Base-by-base conservation (phyloP, 37 sponge, comb jelly and placozoan species). In the Ianthella basta region DNA sequence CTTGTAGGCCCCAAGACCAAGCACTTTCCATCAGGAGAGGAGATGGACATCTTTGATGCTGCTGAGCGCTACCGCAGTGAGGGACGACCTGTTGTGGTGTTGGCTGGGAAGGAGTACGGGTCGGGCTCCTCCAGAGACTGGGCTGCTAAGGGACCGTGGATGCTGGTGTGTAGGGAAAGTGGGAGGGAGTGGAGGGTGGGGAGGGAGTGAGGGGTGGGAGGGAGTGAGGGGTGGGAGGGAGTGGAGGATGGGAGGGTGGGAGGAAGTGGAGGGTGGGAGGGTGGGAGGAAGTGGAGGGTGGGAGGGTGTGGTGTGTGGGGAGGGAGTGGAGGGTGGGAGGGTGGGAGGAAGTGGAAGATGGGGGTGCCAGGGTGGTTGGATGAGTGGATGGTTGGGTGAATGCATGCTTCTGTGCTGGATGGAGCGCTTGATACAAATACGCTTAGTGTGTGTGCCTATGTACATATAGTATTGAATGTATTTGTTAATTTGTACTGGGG, bases 71-170 rank as follows among this genome's bases (percentile, higher is more conserved):
- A 97, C 87, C 81, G 64, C 16, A 41, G 40, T 8, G 96, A 95
- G 64, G 85, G 84, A 0, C 60, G 85, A 34, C 87, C 78, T 24
- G 82, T 91, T 15, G 88, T 97, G 6, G 55, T 97, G 1, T 27
- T 97, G 32, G 93, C 97, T 57, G 97, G 97, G 15, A 95, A 93
- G 81, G 96, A 97, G 59, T 97, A 95, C 77, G 97, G 97, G 15
- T 92, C 93, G n/a, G 97, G 97, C 0, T 95, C 97, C 0, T 91
- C 95, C 14, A 80, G 97, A 15, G 97, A 97, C 80, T 97, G 97
- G 97, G 97, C 97, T 16, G 97, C 97, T 41, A 97, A 97, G 83
- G 97, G 97, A 25, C 96, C 96, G 0, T 90, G 89, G 91, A 90
- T 92, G 64, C 84, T 97, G 89, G 96, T 96, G 60, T 70, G 73